phyloP scores from a whole-genome alignment of 2,113 vertebrate species.

The Tetrao urogallus region DNA sequence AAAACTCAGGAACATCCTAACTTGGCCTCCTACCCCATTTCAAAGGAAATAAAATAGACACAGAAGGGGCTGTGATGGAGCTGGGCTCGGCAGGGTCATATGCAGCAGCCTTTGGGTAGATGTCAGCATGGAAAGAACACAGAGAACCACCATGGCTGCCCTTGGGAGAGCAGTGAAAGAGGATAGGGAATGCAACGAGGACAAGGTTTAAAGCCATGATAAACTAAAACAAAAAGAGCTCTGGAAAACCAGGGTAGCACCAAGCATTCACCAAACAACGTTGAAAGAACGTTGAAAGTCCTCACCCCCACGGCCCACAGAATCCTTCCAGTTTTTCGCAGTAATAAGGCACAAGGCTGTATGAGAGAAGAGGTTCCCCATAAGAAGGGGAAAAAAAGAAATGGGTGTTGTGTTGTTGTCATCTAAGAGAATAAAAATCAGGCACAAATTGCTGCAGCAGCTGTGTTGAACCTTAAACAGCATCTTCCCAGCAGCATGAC shows the following conservation, averaged over 20 bases:
- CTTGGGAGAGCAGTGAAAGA: not conserved
- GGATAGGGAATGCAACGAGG: fast-evolving
- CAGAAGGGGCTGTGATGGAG: not conserved
- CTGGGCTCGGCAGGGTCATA: not conserved
- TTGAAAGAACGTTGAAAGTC: not conserved
- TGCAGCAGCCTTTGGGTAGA: not conserved
- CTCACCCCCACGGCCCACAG: not conserved
- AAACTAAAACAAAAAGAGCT: not conserved
- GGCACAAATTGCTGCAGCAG: not conserved
- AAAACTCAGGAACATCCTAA: not conserved
- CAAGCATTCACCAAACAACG: not conserved
- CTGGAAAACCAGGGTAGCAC: not conserved
- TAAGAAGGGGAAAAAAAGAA: not conserved
- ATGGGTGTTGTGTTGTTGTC: not conserved
- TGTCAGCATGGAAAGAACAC: not conserved
- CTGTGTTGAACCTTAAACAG: not conserved
- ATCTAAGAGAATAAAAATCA: not conserved
- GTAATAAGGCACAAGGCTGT: not conserved
- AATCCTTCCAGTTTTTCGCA: not conserved
- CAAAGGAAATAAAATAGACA: not conserved
- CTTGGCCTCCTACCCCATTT: not conserved
- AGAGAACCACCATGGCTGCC: not conserved
- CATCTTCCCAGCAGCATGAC: too few relatives aligned
- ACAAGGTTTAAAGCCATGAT: not conserved
- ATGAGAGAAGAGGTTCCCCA: not conserved